A percentile compares a stretch with the other conserved stretches of the same genome.
Conservation (phyloP, 2,113 vertebrate species). For the Gorsachius goisagi region DNA sequence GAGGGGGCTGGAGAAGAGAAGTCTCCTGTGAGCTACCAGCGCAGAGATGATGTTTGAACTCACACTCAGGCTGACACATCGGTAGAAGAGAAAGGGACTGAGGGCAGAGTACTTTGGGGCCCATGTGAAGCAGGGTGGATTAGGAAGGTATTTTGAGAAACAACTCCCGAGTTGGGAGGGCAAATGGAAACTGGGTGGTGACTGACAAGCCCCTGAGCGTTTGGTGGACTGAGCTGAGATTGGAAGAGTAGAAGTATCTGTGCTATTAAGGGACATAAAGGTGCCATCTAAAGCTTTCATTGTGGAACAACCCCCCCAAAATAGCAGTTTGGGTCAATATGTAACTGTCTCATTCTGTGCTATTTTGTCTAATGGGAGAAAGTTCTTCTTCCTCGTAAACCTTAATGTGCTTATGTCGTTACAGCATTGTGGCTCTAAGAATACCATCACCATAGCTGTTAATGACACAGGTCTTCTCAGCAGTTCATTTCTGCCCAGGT, state of each 20-base stretch:
- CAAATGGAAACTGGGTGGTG: not conserved
- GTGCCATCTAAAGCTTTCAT: not conserved
- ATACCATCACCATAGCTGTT: not conserved
- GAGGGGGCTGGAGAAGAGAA: not conserved
- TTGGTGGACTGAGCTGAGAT: not conserved
- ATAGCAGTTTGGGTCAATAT: not conserved
- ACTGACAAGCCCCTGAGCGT: not conserved
- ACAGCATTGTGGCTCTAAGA: not conserved
- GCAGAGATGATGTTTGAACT: not conserved
- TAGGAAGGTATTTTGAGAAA: not conserved
- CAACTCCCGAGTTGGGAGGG: accelerated
- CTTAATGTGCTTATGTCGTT: not conserved
- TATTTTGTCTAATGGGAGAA: not conserved
- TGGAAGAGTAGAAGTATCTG: not conserved
- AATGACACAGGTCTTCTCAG: not conserved
- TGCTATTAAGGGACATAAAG: not conserved
- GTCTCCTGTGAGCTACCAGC: not conserved
- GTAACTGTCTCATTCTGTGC: not conserved
- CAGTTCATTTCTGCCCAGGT: not conserved
- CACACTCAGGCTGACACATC: accelerated
- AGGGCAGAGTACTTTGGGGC: not conserved
- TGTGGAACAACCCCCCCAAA: not conserved
- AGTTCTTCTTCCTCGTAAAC: not conserved
- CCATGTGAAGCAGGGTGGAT: not conserved
- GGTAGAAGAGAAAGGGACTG: not conserved